Evolutionary conservation across 1,140 invertebrate species (phyloP).

Genomic region (Cydia pomonella): DNA sequence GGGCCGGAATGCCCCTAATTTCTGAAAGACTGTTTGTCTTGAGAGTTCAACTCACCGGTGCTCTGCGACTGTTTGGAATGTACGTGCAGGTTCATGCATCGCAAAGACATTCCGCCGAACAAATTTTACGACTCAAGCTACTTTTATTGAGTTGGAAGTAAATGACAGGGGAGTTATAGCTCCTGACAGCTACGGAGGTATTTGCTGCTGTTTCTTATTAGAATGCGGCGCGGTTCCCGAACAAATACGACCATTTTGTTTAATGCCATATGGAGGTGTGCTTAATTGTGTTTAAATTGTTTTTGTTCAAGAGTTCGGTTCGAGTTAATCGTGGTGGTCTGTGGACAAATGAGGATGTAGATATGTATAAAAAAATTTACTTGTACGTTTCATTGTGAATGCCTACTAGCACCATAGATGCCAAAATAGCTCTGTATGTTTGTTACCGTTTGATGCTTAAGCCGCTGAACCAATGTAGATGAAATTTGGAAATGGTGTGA

Average conservation of each 20-base stretch:
- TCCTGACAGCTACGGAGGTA: slow-evolving; percentile 6
- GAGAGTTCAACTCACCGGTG: not conserved
- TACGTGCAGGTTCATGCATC: slow-evolving; percentile 18
- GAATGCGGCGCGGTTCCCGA: not conserved
- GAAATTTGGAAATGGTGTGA: too few relatives aligned
- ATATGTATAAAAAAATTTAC: not conserved
- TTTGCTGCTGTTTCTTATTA: slow-evolving; percentile 24
- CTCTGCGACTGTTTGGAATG: not conserved
- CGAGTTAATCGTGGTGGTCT: not conserved
- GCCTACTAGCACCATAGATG: too few relatives aligned
- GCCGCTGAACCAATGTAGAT: too few relatives aligned
- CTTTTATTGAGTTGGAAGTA: slow-evolving; percentile 33
- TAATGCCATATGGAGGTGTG: slow-evolving; percentile 6
- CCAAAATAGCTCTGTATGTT: too few relatives aligned
- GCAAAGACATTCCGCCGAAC: slow-evolving; percentile 30
- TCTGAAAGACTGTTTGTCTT: too few relatives aligned
- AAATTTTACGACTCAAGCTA: slow-evolving; percentile 29
- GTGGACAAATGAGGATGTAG: not conserved
- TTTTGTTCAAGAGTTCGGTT: slow-evolving; percentile 26
- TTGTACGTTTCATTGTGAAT: too few relatives aligned
- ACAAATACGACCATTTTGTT: slow-evolving; percentile 13
- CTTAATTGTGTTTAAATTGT: slow-evolving; percentile 18
- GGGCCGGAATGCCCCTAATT: too few relatives aligned
- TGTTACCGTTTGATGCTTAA: too few relatives aligned
- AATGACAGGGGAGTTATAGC: slow-evolving; percentile 30